These are phyloP conservation scores for Desoria tigrina DNA, from an alignment of 2,888 invertebrate genomes.

Conservation along the genomic window DNA sequence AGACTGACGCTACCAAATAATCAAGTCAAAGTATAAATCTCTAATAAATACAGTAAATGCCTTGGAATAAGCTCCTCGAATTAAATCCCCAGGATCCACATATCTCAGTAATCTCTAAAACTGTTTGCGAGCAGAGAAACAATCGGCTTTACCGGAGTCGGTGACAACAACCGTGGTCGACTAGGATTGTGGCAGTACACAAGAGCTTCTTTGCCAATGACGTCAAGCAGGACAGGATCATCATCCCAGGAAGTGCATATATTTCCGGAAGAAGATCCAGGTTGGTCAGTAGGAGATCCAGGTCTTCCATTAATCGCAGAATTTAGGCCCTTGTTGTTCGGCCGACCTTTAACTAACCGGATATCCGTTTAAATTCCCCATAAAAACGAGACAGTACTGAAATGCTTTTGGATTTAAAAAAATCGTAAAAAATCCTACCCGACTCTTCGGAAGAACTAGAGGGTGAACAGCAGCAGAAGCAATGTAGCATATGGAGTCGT, in stretches of 20 bases:
- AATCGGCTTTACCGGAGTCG: no score
- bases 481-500: conserved; percentile 51
- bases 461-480: conserved; percentile 52
- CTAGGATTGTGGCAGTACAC: conserved; percentile 37
- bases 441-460: conserved; percentile 52
- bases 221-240: conserved; percentile 52
- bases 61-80: no score
- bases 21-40: no score
- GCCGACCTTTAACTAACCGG: no score
- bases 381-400: conserved; percentile 49
- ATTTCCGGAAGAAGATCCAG: neutral
- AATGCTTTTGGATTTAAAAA: no score
- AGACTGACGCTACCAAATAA: no score
- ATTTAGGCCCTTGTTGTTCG: no score
- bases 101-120: no score
- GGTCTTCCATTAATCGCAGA: neutral
- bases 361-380: conserved; percentile 44
- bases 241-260: conserved; percentile 52
- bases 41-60: no score
- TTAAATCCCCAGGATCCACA: no score
- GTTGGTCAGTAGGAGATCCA: conserved; percentile 3
- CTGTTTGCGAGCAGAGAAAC: no score
- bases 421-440: conserved; percentile 29
- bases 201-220: conserved; percentile 53
- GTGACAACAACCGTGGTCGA: neutral